Evolutionary conservation across 2,888 invertebrate genomes (phyloP), one percentile per base, ranked within the genome.

Genomic region (Drosophila atripex): DNA sequence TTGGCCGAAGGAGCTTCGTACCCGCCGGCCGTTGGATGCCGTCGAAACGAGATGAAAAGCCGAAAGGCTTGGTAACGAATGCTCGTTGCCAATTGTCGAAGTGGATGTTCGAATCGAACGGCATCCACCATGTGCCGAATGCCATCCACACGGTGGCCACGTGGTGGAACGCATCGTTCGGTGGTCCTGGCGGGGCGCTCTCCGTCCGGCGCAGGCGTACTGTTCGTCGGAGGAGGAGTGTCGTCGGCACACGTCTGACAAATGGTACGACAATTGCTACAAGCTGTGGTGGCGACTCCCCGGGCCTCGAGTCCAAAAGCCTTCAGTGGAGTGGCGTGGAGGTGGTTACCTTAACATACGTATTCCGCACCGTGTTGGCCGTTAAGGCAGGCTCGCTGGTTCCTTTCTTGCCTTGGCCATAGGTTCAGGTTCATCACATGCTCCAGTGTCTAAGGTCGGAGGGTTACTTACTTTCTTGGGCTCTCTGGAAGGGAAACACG

Each of bases 231-330:
- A 88, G 90, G 90, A 90, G 90, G 90, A 90, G 90, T 90, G 84
- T 89, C 80, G 69, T 59, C 59, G 70, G 54, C 63, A 73, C 79
- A 78, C 80, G 75, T 80, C 90, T 90, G 90, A 90, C 90, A 90
- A 90, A 90, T 90, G 90, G 88, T 89, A 89, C 89, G 90, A 89
- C 90, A 90, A 89, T 88, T 90, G 88, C 83, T 86, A 83, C 89
- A 86, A 88, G 89, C 86, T 88, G 88, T 88, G 89, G 89, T 87
- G 84, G 86, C 86, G 39, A 79, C 83, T 80, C 77, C 76, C 79
- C 77, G 77, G 43, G 21, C 35, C 35, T 7, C 35, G 35, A 5
- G 8, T 28, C 8, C 28, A 9, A 8, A 0, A 14, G 39, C 39
- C 39, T 8, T 16, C 39, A 39, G 14, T 35, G 14, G 39, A 14